Percentiles rank a stretch among this genome's conserved stretches.
Evolutionary conservation across 2,113 vertebrate genomes (phyloP).

Genomic region (Oryzias curvinotus): DNA sequence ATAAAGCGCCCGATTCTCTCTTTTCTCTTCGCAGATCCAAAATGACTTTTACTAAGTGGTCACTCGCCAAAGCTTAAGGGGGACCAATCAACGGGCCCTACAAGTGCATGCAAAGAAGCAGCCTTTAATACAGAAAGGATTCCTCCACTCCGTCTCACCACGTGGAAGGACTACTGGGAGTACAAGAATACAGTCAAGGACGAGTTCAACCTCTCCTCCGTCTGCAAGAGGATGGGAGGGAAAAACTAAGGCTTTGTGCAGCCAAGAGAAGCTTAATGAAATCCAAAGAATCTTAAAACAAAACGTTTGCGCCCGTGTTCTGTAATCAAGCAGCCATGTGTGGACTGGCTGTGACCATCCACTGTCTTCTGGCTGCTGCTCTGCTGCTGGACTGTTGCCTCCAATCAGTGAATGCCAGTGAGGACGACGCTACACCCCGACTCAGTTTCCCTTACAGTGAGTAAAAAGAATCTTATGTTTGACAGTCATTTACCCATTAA

Average conservation of each 20-base stretch:
- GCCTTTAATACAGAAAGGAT: conserved; percentile 56
- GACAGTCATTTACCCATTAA: background rate
- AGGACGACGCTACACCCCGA: conserved; percentile 73
- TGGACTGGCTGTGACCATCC: conserved; percentile 36
- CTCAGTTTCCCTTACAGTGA: conserved; percentile 76
- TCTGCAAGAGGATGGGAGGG: conserved; percentile 55
- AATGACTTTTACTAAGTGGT: conserved; percentile 42
- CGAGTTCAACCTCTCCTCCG: conserved; percentile 30
- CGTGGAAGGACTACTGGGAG: conserved; percentile 57
- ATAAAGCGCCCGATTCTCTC: conserved; percentile 32
- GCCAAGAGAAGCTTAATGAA: conserved; percentile 53
- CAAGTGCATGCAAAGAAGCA: conserved; percentile 53
- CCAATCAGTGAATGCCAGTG: conserved; percentile 42
- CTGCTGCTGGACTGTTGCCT: conserved; percentile 54
- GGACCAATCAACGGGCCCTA: conserved; percentile 24
- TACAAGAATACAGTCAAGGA: conserved; percentile 62
- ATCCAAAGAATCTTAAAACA: conserved; percentile 55
- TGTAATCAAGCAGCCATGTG: conserved; percentile 61
- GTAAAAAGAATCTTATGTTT: conserved; percentile 15
- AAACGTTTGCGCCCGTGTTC: conserved; percentile 27
- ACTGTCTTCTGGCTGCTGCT: conserved; percentile 45
- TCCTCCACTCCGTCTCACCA: conserved; percentile 46
- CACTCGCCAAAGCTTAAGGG: conserved; percentile 35
- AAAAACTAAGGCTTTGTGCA: conserved; percentile 48
- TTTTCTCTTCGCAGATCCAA: conserved; percentile 59